A percentile compares a stretch with the other conserved stretches of the same genome.
phyloP scores from a whole-genome alignment of 2,113 vertebrate species.

The Henicopernis longicauda region DNA sequence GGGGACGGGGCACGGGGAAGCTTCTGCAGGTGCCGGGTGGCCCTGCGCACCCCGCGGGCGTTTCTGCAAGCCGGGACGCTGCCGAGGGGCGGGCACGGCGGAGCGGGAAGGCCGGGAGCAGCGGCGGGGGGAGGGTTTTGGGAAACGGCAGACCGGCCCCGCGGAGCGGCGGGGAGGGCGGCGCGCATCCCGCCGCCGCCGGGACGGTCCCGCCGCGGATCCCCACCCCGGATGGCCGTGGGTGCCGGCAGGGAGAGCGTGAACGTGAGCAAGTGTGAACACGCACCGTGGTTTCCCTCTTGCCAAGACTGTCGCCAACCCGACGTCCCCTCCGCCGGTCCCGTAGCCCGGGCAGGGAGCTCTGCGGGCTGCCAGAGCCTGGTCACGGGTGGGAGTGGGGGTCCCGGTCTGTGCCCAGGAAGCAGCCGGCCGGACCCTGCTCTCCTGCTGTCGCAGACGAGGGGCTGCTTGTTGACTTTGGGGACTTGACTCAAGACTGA shows the following conservation, averaged over 20 bases:
- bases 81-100: neutral
- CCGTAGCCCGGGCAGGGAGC: neutral
- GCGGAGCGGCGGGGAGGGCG: too few relatives aligned
- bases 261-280: neutral
- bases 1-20: too few relatives aligned
- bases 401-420: rapidly evolving
- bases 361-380: neutral
- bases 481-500: neutral
- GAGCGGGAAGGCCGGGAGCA: neutral
- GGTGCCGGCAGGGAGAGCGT: rapidly evolving
- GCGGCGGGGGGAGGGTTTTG: neutral
- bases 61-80: neutral
- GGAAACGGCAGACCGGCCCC: too few relatives aligned
- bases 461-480: neutral
- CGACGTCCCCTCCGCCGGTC: neutral
- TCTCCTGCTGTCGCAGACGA: neutral
- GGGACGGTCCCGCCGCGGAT: neutral
- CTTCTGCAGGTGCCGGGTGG: neutral
- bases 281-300: rapidly evolving
- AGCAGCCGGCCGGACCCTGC: too few relatives aligned
- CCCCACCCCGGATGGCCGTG: rapidly evolving
- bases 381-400: neutral
- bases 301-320: neutral
- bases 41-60: neutral
- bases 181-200: neutral